A percentile compares a stretch with the other conserved stretches of the same genome.
phyloP scores from a whole-genome alignment of 30 jellyfish, hydroid and myxozoan species.

The Catostylus mosaicus region DNA sequence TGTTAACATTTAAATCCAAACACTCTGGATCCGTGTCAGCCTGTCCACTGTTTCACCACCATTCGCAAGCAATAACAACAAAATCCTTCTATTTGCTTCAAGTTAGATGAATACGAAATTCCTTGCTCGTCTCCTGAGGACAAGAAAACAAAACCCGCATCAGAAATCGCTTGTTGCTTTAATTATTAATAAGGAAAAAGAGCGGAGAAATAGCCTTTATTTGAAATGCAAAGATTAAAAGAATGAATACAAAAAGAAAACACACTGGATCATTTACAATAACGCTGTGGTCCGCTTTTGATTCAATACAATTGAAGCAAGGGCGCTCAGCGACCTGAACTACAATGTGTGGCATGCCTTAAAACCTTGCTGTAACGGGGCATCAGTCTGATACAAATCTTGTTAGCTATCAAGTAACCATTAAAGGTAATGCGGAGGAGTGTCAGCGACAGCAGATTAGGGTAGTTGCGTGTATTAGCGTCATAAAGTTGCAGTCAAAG shows the following conservation, averaged over 20 bases:
- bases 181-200: conserved; percentile 27
- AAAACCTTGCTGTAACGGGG: background rate
- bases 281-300: conserved; percentile 34
- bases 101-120: conserved; percentile 4
- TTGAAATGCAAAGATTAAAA: conserved; percentile 13
- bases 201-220: conserved; percentile 30
- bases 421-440: too few relatives aligned
- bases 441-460: too few relatives aligned
- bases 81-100: conserved; percentile 3
- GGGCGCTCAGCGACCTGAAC: conserved; percentile 7
- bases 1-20: background rate
- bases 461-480: too few relatives aligned
- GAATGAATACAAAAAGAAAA: conserved; percentile 23
- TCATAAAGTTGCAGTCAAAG: background rate
- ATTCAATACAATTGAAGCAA: conserved; percentile 1
- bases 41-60: background rate
- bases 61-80: conserved; percentile 1
- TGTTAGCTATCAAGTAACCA: background rate
- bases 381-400: background rate
- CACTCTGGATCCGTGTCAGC: background rate
- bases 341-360: background rate
- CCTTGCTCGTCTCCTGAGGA: conserved; percentile 32
- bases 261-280: conserved; percentile 35
- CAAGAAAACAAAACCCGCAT: conserved; percentile 33
- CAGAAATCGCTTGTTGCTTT: conserved; percentile 33